Base-by-base conservation (phyloP, 2,113 vertebrate species). In the Copsychus sechellarum region DNA sequence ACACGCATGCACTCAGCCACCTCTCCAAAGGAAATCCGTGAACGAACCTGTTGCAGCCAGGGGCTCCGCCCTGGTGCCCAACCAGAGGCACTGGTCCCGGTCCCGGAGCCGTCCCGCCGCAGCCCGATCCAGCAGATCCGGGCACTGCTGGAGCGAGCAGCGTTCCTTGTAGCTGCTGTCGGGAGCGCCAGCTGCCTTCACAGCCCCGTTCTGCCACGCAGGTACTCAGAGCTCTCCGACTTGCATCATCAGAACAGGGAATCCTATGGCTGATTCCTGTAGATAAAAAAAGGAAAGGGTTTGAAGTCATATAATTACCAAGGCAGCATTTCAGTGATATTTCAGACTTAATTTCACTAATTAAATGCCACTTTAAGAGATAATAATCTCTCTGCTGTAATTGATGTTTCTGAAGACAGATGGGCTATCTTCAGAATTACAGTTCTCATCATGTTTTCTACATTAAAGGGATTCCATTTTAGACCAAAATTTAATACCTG, bases 41-140 rank as follows among this genome's bases (percentile, higher is more conserved):
- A 47, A 16, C 3, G 12, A 18, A 7, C 5, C n/a, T 14, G 17
- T 31, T 51, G 64, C 22, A 66, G 80, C 31, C 71, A 31, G 73
- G 47, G 43, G 56, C 6, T 19, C 15, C 36, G 18, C 8, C 15
- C 15, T 8, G 48, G 70, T 80, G 66, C 45, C 79, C 67, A 17
- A 2, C 16, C 5, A 2, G 7, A 1, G 0, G 11, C 4, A 2
- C 17, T 38, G 31, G 40, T 14, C 1, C 50, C 53, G 16, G 22
- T 24, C 0, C 12, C 5, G 1, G 23, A 8, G 36, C 6, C 1
- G 38, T 11, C 28, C 61, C 34, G 50, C 61, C 54, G 4, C 15
- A 38, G 1, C 0, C 1, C 3, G 40, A 40, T 40, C 40, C 58
- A 0, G 5, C 4, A 0, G 36, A 1, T 11, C 12, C 40, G 0